Evolutionary conservation across 2,797 vertebrate species (phyloP).

Genomic region (Poecilia gillii): DNA sequence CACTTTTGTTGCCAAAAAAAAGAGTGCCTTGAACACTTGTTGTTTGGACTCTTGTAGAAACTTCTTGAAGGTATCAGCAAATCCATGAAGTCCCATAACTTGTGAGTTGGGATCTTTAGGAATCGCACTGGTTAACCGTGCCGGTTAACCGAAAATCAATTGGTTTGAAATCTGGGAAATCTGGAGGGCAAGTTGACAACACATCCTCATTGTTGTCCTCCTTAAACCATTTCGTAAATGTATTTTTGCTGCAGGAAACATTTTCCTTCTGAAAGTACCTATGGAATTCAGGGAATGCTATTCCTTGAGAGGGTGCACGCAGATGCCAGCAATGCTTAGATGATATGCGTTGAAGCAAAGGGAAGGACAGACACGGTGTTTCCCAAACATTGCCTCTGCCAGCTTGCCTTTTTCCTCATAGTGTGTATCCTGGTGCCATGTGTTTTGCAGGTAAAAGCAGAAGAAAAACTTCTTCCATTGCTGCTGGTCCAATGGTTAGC

Average conservation of each 20-base stretch:
- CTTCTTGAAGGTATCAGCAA: neutral
- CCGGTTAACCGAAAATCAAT: neutral
- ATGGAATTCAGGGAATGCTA: neutral
- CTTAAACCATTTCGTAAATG: neutral
- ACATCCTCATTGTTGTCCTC: neutral
- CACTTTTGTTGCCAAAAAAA: neutral
- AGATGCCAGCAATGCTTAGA: neutral
- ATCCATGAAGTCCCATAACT: neutral
- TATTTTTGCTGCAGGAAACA: neutral
- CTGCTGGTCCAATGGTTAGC: neutral
- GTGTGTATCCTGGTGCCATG: neutral
- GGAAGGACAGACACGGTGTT: neutral
- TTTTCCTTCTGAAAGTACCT: neutral
- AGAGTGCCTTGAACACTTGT: neutral
- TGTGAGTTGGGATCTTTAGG: neutral
- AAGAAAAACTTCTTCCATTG: neutral
- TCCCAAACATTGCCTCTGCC: neutral
- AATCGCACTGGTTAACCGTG: neutral
- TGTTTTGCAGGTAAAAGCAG: neutral
- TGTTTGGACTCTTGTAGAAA: neutral
- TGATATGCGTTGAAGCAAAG: neutral
- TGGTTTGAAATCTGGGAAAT: neutral
- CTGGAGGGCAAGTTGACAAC: neutral
- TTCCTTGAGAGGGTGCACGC: neutral
- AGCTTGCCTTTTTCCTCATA: neutral